Conservation (phyloP, 1,140 invertebrate species). For the Apolygus lucorum region DNA sequence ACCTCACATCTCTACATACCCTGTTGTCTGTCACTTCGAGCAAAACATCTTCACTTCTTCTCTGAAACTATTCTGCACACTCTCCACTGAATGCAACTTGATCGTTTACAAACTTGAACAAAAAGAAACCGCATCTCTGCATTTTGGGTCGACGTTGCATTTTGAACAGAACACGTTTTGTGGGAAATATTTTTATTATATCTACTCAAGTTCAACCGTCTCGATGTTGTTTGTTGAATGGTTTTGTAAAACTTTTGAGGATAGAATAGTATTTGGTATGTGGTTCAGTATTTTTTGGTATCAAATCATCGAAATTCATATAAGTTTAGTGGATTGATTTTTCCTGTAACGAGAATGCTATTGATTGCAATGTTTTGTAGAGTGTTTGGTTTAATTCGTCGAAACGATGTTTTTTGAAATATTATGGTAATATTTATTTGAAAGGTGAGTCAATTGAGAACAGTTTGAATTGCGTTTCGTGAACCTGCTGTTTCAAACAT, state of each 20-base stretch:
- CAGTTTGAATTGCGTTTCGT: no score
- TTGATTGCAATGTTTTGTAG: constrained; percentile 3
- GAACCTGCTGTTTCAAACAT: no score
- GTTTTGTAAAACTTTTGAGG: background rate
- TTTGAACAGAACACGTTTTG: constrained; percentile 1
- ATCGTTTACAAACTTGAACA: no score
- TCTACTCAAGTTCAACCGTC: no score
- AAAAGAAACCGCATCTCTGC: background rate
- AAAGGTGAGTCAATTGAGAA: no score
- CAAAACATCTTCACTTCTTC: no score
- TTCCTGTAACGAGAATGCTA: constrained; percentile 10
- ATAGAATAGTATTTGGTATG: constrained; percentile 12
- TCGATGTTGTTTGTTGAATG: constrained; percentile 11
- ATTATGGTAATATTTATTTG: no score
- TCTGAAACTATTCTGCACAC: no score
- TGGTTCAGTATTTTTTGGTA: background rate
- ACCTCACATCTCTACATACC: no score
- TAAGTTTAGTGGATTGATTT: background rate
- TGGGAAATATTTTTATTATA: background rate
- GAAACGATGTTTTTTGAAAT: no score
- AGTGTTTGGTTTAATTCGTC: background rate
- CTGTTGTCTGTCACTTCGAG: no score
- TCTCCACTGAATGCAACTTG: no score
- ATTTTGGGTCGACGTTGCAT: constrained; percentile 13
- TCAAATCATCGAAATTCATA: background rate